phyloP scores from a whole-genome alignment of 2,888 invertebrate species.

The Cremastobaeus sp. region DNA sequence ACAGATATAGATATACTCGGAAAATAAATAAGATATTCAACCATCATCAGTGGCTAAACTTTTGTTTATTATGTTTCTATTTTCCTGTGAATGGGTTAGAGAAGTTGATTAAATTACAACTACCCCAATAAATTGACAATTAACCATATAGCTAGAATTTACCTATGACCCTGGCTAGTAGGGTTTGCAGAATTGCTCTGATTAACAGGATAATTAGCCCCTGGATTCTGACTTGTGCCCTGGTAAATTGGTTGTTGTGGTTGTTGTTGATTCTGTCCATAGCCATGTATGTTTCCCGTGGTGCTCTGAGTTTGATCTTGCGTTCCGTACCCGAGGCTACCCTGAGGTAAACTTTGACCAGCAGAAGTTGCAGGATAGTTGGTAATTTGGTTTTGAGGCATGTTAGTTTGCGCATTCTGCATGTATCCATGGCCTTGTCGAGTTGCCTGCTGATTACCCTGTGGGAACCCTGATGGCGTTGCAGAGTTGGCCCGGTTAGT shows the following conservation, averaged over 20 bases:
- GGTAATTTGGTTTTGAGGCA: slow-evolving; percentile 68
- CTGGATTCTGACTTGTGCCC: slow-evolving; percentile 55
- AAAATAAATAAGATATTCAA: no score
- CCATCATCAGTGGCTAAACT: no score
- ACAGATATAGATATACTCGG: no score
- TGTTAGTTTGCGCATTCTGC: slow-evolving; percentile 52
- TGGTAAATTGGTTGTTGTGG: background rate
- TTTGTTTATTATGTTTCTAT: no score
- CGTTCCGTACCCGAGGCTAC: slow-evolving; percentile 18
- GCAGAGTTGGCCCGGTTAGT: slow-evolving; percentile 20
- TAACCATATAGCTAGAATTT: background rate
- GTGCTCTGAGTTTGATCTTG: slow-evolving; percentile 44
- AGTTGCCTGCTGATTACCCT: slow-evolving; percentile 54
- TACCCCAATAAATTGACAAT: background rate
- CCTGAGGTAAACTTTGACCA: slow-evolving; percentile 33
- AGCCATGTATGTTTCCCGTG: slow-evolving; percentile 65
- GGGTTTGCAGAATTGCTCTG: slow-evolving; percentile 12
- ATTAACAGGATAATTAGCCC: slow-evolving; percentile 37
- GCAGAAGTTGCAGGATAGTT: slow-evolving; percentile 64
- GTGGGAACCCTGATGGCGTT: slow-evolving; percentile 30
- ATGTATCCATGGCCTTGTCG: slow-evolving; percentile 55
- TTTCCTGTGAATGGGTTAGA: no score
- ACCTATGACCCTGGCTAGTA: slow-evolving; percentile 8
- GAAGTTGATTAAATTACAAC: no score
- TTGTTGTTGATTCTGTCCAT: slow-evolving; percentile 36